Conservation (phyloP, 1,140 invertebrate genomes). For the Hydropsyche tenuis region DNA sequence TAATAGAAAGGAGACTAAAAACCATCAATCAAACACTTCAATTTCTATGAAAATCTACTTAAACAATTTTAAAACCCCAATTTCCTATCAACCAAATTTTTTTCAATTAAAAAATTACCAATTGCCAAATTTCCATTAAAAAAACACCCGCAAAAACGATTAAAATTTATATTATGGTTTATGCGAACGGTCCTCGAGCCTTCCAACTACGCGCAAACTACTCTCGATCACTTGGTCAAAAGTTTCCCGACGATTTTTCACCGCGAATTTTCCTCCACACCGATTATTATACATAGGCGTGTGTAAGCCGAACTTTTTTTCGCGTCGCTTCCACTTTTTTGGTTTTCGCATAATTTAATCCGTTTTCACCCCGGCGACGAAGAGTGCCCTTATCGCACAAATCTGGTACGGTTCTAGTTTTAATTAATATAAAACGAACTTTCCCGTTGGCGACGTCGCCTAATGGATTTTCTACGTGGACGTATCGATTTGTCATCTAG, state of each 20-base stretch:
- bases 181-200: not conserved
- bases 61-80: too few relatives aligned
- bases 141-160: too few relatives aligned
- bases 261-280: not conserved
- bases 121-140: too few relatives aligned
- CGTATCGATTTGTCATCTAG: too few relatives aligned
- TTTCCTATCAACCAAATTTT: too few relatives aligned
- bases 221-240: not conserved
- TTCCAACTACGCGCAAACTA: not conserved
- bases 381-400: not conserved
- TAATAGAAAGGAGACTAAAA: too few relatives aligned
- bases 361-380: not conserved
- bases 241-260: constrained; percentile 2
- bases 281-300: too few relatives aligned
- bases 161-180: not conserved
- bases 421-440: not conserved
- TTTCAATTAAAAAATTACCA: too few relatives aligned
- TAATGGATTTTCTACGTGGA: too few relatives aligned
- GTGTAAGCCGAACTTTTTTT: not conserved
- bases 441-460: too few relatives aligned
- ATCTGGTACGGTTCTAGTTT: not conserved
- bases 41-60: too few relatives aligned
- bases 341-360: constrained; percentile 15
- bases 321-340: not conserved
- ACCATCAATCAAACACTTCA: too few relatives aligned